These are phyloP conservation scores for Ciona savignyi DNA, from an alignment of 23 tunicate genomes.

Conservation along the genomic window DNA sequence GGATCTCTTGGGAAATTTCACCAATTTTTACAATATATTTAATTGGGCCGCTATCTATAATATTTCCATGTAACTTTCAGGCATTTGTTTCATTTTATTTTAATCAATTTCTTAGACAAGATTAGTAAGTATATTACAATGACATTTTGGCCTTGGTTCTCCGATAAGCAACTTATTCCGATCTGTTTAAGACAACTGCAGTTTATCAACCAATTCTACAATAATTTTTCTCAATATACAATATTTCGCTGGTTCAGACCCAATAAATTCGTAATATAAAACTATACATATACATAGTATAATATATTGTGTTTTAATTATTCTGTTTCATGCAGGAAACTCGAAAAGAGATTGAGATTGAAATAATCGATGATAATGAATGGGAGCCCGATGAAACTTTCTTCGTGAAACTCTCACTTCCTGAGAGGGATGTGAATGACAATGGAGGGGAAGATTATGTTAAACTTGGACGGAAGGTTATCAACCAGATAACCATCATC, in stretches of 20 bases:
- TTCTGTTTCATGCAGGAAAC: conserved; percentile 46
- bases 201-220: too few relatives aligned
- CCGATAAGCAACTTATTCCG: too few relatives aligned
- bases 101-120: background rate
- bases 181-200: too few relatives aligned
- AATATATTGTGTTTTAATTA: too few relatives aligned
- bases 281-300: too few relatives aligned
- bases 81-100: too few relatives aligned
- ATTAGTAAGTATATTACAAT: background rate
- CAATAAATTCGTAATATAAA: too few relatives aligned
- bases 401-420: conserved; percentile 63
- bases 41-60: too few relatives aligned
- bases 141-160: background rate
- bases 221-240: too few relatives aligned
- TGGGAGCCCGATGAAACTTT: conserved; percentile 99
- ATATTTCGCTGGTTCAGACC: too few relatives aligned
- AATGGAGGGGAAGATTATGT: conserved; percentile 30
- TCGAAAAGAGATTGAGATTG: conserved; percentile 52
- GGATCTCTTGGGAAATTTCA: too few relatives aligned
- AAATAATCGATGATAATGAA: conserved; percentile 86
- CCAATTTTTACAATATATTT: background rate
- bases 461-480: conserved; percentile 58
- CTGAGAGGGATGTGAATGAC: conserved; percentile 16
- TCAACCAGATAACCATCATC: conserved; percentile 95
- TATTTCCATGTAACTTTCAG: too few relatives aligned